These are phyloP conservation scores for Tapera naevia DNA, from an alignment of 2,797 vertebrate species.

Conservation along the genomic window DNA sequence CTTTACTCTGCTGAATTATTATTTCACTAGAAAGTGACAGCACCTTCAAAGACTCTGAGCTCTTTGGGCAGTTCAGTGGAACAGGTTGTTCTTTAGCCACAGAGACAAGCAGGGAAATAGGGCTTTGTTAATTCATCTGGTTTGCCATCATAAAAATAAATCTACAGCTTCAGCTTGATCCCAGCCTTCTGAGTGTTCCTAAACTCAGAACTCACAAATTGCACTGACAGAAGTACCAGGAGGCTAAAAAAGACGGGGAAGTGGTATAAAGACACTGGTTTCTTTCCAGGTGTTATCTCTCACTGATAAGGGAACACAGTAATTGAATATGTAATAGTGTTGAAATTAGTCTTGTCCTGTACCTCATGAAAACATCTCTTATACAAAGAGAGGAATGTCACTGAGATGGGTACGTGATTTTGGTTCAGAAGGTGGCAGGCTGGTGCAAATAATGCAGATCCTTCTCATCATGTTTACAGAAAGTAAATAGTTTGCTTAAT, in stretches of 20 bases:
- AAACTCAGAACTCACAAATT: neutral
- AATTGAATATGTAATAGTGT: neutral
- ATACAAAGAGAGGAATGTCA: neutral
- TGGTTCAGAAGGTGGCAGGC: conserved; percentile 7
- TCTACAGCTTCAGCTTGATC: neutral
- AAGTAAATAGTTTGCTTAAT: neutral
- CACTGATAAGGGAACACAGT: neutral
- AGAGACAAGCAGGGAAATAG: neutral
- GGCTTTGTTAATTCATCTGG: neutral
- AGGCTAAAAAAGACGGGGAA: neutral
- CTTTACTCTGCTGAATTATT: neutral
- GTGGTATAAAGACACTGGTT: neutral
- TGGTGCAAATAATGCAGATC: neutral
- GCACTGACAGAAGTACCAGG: neutral
- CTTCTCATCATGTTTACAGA: conserved; percentile 8
- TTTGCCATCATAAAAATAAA: neutral
- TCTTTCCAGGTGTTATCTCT: neutral
- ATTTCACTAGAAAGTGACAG: neutral
- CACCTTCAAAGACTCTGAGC: neutral
- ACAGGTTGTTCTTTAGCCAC: neutral
- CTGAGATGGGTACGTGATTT: neutral
- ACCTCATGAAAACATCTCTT: neutral
- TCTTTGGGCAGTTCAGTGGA: neutral
- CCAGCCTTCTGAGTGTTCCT: accelerated
- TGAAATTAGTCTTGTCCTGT: neutral